Evolutionary conservation across 2,888 invertebrate genomes (phyloP).

Genomic region (Antitype chi): DNA sequence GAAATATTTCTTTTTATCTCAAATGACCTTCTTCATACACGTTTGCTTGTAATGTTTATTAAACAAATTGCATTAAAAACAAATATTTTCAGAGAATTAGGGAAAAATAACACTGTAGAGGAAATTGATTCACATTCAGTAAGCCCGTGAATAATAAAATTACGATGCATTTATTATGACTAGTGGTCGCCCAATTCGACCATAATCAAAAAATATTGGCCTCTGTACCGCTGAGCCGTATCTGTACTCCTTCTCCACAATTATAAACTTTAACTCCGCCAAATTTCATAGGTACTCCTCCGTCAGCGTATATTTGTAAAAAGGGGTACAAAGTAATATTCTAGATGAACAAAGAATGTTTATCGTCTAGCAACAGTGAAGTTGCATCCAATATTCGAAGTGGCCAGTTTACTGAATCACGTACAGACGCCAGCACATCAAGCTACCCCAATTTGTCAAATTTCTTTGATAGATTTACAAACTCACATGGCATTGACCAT

Average conservation of each 20-base stretch:
- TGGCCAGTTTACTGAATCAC: background rate
- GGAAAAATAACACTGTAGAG: background rate
- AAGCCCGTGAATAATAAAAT: background rate
- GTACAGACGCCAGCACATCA: background rate
- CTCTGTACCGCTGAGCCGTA: too few relatives aligned
- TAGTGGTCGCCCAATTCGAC: too few relatives aligned
- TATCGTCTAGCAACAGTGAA: background rate
- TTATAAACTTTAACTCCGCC: too few relatives aligned
- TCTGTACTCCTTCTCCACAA: too few relatives aligned
- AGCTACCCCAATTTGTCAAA: too few relatives aligned
- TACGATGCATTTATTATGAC: background rate
- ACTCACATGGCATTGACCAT: background rate
- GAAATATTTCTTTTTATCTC: conserved; percentile 9
- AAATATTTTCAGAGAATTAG: background rate
- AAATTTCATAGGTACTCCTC: too few relatives aligned
- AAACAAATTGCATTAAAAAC: background rate
- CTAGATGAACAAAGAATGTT: background rate
- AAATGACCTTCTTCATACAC: conserved; percentile 5
- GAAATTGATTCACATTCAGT: background rate
- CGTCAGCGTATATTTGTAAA: too few relatives aligned
- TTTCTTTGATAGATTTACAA: too few relatives aligned
- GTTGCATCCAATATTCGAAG: background rate
- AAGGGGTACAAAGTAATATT: too few relatives aligned
- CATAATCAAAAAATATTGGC: too few relatives aligned
- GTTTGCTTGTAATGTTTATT: background rate